These are phyloP conservation scores for Urocynchramus pylzowi DNA, from an alignment of 2,113 vertebrate species.

Conservation along the genomic window DNA sequence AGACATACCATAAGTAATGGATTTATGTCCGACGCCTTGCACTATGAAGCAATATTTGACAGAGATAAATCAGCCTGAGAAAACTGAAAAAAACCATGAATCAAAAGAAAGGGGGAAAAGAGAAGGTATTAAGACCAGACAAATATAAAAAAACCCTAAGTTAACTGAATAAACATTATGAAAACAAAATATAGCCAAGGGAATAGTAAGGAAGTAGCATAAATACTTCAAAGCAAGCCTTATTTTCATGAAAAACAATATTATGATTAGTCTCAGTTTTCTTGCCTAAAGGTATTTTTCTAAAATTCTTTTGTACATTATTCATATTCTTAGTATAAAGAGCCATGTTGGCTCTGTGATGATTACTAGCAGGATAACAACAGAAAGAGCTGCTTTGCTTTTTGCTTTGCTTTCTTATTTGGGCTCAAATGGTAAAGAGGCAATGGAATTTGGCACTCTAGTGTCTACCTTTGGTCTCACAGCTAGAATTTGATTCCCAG, in stretches of 20 bases:
- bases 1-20: not conserved
- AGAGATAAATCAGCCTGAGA: constrained; percentile 55
- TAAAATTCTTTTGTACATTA: constrained; percentile 66
- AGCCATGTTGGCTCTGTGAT: not conserved
- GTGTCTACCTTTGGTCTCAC: constrained; percentile 26
- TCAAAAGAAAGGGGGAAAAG: not conserved
- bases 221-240: constrained; percentile 68
- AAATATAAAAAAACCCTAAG: constrained; percentile 47
- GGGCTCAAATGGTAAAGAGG: not conserved
- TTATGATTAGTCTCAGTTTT: constrained; percentile 61
- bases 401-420: constrained; percentile 34
- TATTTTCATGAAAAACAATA: constrained; percentile 67
- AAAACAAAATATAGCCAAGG: constrained; percentile 71
- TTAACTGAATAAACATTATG: constrained; percentile 68
- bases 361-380: constrained; percentile 26
- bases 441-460: constrained; percentile 36
- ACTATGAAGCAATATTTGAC: constrained; percentile 25
- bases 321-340: constrained; percentile 63
- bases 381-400: constrained; percentile 25
- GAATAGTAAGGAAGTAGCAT: constrained; percentile 66
- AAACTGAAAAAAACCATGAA: not conserved
- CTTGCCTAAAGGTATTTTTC: constrained; percentile 64
- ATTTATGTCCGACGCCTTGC: not conserved
- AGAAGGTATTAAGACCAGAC: constrained; percentile 38
- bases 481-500: constrained; percentile 39